Evolutionary conservation across 1,140 invertebrate genomes (phyloP), one percentile per base, ranked within the genome.

Genomic region (Drosophila mojavensis): DNA sequence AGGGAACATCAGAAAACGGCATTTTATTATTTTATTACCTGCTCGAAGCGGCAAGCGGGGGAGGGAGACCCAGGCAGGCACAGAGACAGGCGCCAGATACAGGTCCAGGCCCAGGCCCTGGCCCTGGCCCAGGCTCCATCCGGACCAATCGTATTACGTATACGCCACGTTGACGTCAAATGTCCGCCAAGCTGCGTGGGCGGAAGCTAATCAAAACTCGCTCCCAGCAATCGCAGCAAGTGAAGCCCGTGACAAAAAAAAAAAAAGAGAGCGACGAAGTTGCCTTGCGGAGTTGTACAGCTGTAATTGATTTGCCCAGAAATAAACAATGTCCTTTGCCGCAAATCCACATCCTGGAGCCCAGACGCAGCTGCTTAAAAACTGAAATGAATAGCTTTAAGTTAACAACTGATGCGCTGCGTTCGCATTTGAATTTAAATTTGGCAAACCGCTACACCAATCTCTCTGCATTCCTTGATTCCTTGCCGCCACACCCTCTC

Each of bases 121-220:
- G 13, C 56, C 41, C 41, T 11, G 9, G 24, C 28, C 28, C 33
- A 55, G 30, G 7, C 10, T 24, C 20, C 50, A 26, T 28, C 26
- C 26, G 7, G 50, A 13, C 26, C 15, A 10, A 15, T 15, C 13
- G 13, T n/a, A 15, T 45, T 45, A 11, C 26, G 41, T 10, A 59
- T 53, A 30, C 51, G 30, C 28, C 53, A 4, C 10, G 43, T 17
- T 6, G 48, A 59, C 61, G 61, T 67, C 63, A 67, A 30, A 53
- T 24, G 75, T 60, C 58, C 50, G 55, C 30, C n/a, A 30, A 68
- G 54, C 61, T 55, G 58, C 36, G 75, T 88, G 66, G 71, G 69
- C 81, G 78, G 81, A 88, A 86, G 83, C 73, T 86, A 86, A 86
- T 86, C 79, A 86, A 86, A 86, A 88, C 75, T 83, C 53, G 83